Evolutionary conservation across 53 echinoderm and acorn worm species (phyloP).

Genomic region (Hippasteria phrygiana): DNA sequence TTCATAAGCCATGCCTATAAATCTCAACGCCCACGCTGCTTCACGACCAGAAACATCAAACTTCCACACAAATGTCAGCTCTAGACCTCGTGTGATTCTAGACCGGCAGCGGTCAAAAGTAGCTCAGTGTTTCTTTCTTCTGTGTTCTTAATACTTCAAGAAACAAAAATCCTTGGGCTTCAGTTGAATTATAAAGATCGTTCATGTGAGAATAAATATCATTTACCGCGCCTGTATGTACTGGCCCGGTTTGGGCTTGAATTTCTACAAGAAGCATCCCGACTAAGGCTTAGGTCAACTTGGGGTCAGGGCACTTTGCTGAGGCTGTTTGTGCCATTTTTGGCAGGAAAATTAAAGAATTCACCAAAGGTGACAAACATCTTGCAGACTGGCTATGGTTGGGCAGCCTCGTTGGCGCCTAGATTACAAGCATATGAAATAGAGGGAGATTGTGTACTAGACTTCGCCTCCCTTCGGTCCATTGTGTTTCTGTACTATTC

Average conservation of each 20-base stretch:
- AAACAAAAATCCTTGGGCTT: too few relatives aligned
- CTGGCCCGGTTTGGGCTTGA: background rate
- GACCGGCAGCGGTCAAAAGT: too few relatives aligned
- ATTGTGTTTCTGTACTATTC: slow-evolving; percentile 35
- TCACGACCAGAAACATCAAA: too few relatives aligned
- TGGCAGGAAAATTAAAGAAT: slow-evolving; percentile 13
- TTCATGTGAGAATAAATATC: too few relatives aligned
- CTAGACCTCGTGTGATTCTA: too few relatives aligned
- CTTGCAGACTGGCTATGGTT: slow-evolving; percentile 9
- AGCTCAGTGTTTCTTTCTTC: too few relatives aligned
- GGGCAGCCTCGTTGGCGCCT: slow-evolving; percentile 44
- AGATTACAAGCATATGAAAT: background rate
- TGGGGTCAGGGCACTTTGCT: slow-evolving; percentile 32
- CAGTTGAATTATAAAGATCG: too few relatives aligned
- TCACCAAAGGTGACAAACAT: slow-evolving; percentile 35
- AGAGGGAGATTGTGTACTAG: slow-evolving; percentile 1
- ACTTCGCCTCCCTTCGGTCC: background rate
- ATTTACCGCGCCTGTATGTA: too few relatives aligned
- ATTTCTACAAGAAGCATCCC: background rate
- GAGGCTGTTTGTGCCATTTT: background rate
- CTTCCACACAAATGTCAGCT: too few relatives aligned
- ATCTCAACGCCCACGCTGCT: too few relatives aligned
- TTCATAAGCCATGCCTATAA: too few relatives aligned
- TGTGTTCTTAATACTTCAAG: too few relatives aligned
- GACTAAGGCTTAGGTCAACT: background rate